Conservation (phyloP, 35 echinoderm and acorn worm genomes). For the Acanthaster planci region DNA sequence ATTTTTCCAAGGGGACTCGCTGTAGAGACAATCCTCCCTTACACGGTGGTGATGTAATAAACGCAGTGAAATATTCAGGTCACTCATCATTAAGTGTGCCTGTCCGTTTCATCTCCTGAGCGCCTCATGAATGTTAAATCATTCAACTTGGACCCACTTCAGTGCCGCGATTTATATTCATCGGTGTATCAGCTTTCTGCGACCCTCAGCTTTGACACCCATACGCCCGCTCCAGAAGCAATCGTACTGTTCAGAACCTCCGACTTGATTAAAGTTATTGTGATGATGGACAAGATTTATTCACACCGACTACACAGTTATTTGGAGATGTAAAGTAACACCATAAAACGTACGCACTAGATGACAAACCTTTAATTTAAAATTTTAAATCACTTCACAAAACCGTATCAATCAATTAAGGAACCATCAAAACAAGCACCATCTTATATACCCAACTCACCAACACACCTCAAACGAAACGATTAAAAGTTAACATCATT, state of each 20-base stretch:
- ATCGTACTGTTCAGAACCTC: background rate
- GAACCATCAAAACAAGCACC: no score
- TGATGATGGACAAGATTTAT: no score
- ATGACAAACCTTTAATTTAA: no score
- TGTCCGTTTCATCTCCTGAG: background rate
- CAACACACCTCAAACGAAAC: no score
- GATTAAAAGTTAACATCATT: no score
- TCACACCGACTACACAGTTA: no score
- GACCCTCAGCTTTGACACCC: background rate
- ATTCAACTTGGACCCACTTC: background rate
- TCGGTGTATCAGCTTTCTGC: background rate
- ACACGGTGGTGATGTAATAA: background rate
- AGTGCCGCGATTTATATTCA: background rate
- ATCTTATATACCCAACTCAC: no score
- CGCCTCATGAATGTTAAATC: constrained; percentile 5
- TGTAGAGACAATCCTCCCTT: background rate
- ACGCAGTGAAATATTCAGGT: background rate
- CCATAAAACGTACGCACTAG: no score
- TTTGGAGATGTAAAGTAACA: no score
- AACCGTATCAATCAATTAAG: no score
- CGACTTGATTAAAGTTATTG: background rate
- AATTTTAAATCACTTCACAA: no score
- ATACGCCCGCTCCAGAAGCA: background rate
- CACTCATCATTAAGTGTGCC: background rate
- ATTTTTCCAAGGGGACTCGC: background rate